Evolutionary conservation across 2,797 vertebrate genomes (phyloP).

Genomic region (Phalloptychus januarius): DNA sequence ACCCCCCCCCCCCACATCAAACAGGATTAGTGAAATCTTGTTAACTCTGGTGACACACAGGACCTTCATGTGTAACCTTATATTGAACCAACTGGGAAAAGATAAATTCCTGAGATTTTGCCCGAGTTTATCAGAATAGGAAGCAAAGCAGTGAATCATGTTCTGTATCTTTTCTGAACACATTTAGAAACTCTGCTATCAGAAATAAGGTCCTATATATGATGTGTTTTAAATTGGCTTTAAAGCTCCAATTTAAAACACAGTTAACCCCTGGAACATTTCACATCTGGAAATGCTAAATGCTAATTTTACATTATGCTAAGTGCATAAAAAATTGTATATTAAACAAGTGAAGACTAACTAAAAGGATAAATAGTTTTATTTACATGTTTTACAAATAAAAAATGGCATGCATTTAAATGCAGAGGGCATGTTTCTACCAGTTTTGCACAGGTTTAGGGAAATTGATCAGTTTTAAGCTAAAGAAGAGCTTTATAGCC

Average conservation of each 20-base stretch:
- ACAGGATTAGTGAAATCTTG: slow-evolving; percentile 56
- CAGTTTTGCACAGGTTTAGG: neutral
- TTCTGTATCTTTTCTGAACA: slow-evolving; percentile 30
- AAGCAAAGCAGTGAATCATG: slow-evolving; percentile 2
- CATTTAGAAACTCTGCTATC: neutral
- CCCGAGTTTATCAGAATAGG: slow-evolving; percentile 29
- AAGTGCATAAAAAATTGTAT: neutral
- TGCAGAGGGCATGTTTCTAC: neutral
- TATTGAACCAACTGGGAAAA: slow-evolving; percentile 15
- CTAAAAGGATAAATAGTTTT: neutral
- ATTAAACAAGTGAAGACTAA: neutral
- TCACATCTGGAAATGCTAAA: neutral
- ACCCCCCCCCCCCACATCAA: slow-evolving; percentile 45
- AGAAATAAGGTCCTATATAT: neutral
- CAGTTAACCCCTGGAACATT: neutral
- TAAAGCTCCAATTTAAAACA: neutral
- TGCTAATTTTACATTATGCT: too few relatives aligned
- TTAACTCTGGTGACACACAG: slow-evolving; percentile 37
- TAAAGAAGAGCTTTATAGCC: neutral
- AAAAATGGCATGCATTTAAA: neutral
- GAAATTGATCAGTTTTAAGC: neutral
- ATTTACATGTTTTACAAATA: neutral
- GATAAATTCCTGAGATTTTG: slow-evolving; percentile 13
- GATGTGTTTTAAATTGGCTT: too few relatives aligned
- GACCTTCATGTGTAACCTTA: slow-evolving; percentile 30